Evolutionary conservation across 2,888 invertebrate genomes (phyloP).

Genomic region (Pammene aurita): DNA sequence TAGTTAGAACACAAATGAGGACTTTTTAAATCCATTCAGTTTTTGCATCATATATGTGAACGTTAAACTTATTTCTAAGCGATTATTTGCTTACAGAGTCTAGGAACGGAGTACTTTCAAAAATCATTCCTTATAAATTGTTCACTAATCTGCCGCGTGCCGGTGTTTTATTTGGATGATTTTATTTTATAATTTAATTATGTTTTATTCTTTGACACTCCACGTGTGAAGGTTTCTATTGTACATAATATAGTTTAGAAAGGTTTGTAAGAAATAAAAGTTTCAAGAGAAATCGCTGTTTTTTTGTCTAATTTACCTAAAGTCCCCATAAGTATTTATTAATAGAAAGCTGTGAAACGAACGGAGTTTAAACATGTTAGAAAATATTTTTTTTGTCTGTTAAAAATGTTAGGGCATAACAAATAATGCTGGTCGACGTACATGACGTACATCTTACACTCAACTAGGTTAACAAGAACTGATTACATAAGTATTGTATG

Average conservation of each 20-base stretch:
- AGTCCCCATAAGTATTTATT: too few relatives aligned
- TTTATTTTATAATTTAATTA: slow-evolving; percentile 39
- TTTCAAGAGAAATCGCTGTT: slow-evolving; percentile 12
- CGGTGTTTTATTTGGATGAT: slow-evolving; percentile 39
- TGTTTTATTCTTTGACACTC: slow-evolving; percentile 38
- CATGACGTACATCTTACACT: too few relatives aligned
- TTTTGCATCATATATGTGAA: neutral
- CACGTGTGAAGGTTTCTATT: slow-evolving; percentile 37
- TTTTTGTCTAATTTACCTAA: too few relatives aligned
- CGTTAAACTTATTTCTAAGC: neutral
- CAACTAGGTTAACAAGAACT: too few relatives aligned
- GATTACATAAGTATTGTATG: too few relatives aligned
- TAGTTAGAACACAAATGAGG: neutral
- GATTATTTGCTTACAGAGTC: neutral
- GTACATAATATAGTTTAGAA: slow-evolving; percentile 39
- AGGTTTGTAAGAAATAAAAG: slow-evolving; percentile 39
- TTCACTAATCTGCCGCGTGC: slow-evolving; percentile 6
- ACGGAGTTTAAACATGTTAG: too few relatives aligned
- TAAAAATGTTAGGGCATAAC: too few relatives aligned
- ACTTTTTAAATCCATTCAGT: neutral
- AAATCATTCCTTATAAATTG: neutral
- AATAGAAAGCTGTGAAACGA: too few relatives aligned
- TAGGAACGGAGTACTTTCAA: slow-evolving; percentile 2
- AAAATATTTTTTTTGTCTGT: too few relatives aligned
- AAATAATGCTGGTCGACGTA: too few relatives aligned